Evolutionary conservation across 2,113 vertebrate genomes (phyloP), one percentile per base, ranked within the genome.

Genomic region (Rhodinocichla rosea): DNA sequence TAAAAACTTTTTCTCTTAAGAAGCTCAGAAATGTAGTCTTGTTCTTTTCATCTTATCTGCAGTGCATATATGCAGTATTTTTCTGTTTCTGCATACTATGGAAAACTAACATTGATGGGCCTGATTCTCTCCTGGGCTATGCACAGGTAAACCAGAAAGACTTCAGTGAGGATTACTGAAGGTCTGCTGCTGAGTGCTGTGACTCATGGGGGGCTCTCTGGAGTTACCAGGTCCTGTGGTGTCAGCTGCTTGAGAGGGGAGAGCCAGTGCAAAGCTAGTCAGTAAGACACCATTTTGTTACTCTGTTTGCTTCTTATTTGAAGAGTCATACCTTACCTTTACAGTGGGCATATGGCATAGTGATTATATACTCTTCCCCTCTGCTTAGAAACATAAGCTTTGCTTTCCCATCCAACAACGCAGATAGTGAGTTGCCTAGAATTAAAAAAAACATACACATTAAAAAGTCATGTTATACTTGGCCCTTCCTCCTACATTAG

Each of bases 321-420:
- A 88, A 59, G 35, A 50, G 15, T 10, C 22, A 19, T 4, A 20
- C 42, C 83, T 95, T 97, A 99, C 99, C 99, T 99, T 99, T 99
- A 95, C 99, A 99, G 97, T 99, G 99, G 65, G 99, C 99, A 0
- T 99, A 99, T 32, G 99, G 99, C 99, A 99, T 99, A 39, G 99
- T 99, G 96, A 99, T 99, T 81, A 98, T 88, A 81, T 99, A 99
- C 22, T 99, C 99, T 94, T 99, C 99, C 1, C 98, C 98, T 33
- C 98, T 98, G 94, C 80, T 98, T 64, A 99, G 96, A 93, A 99
- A 99, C 33, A 97, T 96, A 65, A 99, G 98, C 19, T 98, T 98
- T 71, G 99, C 99, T 96, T 98, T 98, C 56, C 99, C 99, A 19
- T 99, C 99, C 94, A 99, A 96, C 92, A 99, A 98, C 0, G 99